These are phyloP conservation scores for Albula glossodonta DNA, from an alignment of 2,113 vertebrate species.

Conservation along the genomic window DNA sequence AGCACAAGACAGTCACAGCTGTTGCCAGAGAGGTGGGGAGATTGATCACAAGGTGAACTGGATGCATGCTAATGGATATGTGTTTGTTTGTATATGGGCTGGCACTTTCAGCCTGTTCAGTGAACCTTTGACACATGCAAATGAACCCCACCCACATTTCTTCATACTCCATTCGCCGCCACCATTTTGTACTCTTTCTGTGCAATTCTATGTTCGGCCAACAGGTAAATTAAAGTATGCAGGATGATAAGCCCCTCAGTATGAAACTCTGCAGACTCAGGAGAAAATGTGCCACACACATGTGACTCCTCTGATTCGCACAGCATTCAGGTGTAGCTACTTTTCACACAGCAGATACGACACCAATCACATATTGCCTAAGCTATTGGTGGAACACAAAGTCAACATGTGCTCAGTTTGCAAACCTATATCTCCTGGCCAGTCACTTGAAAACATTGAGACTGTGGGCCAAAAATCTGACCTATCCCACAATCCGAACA, in stretches of 20 bases:
- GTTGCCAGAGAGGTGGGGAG: background rate
- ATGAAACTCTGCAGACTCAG: no score
- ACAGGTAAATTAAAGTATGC: background rate
- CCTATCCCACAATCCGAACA: no score
- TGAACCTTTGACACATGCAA: background rate
- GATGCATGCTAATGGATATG: constrained; percentile 8
- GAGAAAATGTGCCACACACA: no score
- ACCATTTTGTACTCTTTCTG: background rate
- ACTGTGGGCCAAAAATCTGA: no score
- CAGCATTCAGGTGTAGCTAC: no score
- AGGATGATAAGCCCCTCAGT: background rate
- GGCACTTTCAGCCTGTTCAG: background rate
- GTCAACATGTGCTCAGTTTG: no score
- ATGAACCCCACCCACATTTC: background rate
- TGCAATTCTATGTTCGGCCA: background rate
- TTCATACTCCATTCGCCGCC: background rate
- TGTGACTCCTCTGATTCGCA: no score
- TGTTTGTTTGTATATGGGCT: background rate
- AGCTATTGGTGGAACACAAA: no score
- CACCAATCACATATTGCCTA: no score
- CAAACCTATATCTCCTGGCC: no score
- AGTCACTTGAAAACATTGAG: no score
- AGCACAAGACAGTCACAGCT: background rate
- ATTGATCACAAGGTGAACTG: background rate
- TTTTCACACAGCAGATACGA: no score